A percentile compares a stretch with the other conserved stretches of the same genome.
These are phyloP conservation scores for Semicossyphus pulcher DNA, from an alignment of 2,113 vertebrate species.

Conservation along the genomic window DNA sequence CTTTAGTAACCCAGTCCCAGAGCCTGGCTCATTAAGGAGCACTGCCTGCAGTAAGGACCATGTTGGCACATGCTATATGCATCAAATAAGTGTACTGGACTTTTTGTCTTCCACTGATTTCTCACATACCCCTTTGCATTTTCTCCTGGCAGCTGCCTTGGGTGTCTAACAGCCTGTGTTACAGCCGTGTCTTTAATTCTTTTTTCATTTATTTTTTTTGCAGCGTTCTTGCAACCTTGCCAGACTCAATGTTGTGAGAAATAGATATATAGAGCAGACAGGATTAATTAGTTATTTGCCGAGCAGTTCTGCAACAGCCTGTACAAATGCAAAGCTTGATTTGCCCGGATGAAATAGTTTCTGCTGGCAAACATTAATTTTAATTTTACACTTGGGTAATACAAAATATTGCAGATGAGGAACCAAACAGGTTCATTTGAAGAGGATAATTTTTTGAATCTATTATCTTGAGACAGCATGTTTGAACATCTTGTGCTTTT, in stretches of 20 bases:
- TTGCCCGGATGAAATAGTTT: conserved; percentile 34
- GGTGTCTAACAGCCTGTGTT: conserved; percentile 34
- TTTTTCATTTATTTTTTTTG: background rate
- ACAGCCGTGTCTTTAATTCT: background rate
- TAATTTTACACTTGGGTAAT: conserved; percentile 40
- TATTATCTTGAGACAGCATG: conserved; percentile 15
- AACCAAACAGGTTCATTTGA: no score
- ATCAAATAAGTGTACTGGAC: conserved; percentile 9
- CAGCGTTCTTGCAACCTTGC: conserved; percentile 13
- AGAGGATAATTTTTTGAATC: conserved; percentile 13
- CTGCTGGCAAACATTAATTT: conserved; percentile 41
- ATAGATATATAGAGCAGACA: conserved; percentile 23
- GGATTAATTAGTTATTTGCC: conserved; percentile 44
- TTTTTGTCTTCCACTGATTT: conserved; percentile 19
- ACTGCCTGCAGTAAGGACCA: conserved; percentile 37
- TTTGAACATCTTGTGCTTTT: conserved; percentile 17
- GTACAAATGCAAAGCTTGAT: conserved; percentile 22
- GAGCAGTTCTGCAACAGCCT: conserved; percentile 15
- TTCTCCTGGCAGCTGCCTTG: conserved; percentile 23
- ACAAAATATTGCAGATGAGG: conserved; percentile 14
- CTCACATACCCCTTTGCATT: background rate
- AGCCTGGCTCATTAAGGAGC: conserved; percentile 44
- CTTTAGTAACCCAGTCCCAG: conserved; percentile 2
- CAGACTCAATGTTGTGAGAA: conserved; percentile 19
- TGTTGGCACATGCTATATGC: conserved; percentile 11